Evolutionary conservation across 2,113 vertebrate genomes (phyloP).

Genomic region (Collichthys lucidus): DNA sequence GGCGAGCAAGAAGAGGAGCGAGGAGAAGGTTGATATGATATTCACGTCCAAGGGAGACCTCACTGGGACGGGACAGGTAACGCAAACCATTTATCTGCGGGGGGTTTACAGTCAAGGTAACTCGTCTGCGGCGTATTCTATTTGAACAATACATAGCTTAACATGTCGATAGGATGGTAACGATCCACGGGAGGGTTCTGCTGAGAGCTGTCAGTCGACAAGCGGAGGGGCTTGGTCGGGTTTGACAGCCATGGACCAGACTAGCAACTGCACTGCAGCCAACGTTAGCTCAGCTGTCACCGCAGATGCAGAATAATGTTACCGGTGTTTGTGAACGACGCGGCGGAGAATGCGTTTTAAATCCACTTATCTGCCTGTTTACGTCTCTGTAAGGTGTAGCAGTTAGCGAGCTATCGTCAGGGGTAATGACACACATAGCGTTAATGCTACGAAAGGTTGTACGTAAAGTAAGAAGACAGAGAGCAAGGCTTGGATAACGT

Average conservation of each 20-base stretch:
- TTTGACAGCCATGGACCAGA: slow-evolving; percentile 68
- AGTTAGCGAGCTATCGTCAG: background rate
- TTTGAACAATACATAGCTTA: background rate
- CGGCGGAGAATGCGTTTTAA: background rate
- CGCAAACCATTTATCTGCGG: slow-evolving; percentile 41
- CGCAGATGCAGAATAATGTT: slow-evolving; percentile 49
- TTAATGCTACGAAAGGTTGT: slow-evolving; percentile 21
- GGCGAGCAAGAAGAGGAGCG: slow-evolving; percentile 52
- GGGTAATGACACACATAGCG: background rate
- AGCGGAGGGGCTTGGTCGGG: slow-evolving; percentile 64
- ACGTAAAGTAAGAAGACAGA: background rate
- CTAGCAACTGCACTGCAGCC: slow-evolving; percentile 73
- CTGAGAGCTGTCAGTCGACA: slow-evolving; percentile 40
- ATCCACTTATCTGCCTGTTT: background rate
- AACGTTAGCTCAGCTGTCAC: slow-evolving; percentile 74
- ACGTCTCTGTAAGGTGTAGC: background rate
- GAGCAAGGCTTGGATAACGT: background rate
- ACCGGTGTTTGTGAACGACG: slow-evolving; percentile 50
- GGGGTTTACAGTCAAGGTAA: slow-evolving; percentile 53
- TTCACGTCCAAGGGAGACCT: slow-evolving; percentile 74
- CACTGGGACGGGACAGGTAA: slow-evolving; percentile 75
- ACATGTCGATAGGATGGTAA: background rate
- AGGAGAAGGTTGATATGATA: slow-evolving; percentile 70
- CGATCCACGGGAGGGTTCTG: slow-evolving; percentile 10
- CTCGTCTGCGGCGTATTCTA: background rate